phyloP scores from a whole-genome alignment of 2,888 invertebrate genomes.

The Drosophila greeni region DNA sequence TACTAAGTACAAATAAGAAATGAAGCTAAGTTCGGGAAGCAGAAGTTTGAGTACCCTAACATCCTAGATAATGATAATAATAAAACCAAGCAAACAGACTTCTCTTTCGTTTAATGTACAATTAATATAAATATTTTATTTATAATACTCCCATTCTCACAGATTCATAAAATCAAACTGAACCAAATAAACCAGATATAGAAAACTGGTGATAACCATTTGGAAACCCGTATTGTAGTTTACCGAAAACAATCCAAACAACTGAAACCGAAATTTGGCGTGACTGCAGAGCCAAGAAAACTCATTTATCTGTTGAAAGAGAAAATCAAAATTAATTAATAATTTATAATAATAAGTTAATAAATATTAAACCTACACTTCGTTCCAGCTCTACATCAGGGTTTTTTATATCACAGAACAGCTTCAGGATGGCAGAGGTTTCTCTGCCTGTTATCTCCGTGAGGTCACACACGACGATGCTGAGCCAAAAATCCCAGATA shows the following conservation, averaged over 20 bases:
- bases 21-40: too few relatives aligned
- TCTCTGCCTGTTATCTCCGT: constrained; percentile 19
- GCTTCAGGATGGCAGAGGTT: constrained; percentile 38
- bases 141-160: not conserved
- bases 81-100: too few relatives aligned
- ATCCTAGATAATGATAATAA: too few relatives aligned
- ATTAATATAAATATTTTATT: too few relatives aligned
- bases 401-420: constrained; percentile 25
- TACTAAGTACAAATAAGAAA: fast-evolving
- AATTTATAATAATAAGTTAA: too few relatives aligned
- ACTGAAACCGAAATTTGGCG: constrained; percentile 1
- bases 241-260: constrained; percentile 9
- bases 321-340: too few relatives aligned
- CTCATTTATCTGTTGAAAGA: not conserved
- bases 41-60: not conserved
- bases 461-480: constrained; percentile 44
- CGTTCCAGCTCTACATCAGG: constrained; percentile 2
- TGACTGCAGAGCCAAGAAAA: constrained; percentile 13
- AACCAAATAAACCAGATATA: constrained; percentile 9
- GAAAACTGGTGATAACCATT: constrained; percentile 3
- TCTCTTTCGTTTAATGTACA: too few relatives aligned
- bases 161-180: constrained; percentile 9
- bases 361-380: too few relatives aligned
- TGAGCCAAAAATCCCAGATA: constrained; percentile 50
- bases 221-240: constrained; percentile 8